Base-by-base conservation (phyloP, 2,113 vertebrate species). In the Lates calcarifer region DNA sequence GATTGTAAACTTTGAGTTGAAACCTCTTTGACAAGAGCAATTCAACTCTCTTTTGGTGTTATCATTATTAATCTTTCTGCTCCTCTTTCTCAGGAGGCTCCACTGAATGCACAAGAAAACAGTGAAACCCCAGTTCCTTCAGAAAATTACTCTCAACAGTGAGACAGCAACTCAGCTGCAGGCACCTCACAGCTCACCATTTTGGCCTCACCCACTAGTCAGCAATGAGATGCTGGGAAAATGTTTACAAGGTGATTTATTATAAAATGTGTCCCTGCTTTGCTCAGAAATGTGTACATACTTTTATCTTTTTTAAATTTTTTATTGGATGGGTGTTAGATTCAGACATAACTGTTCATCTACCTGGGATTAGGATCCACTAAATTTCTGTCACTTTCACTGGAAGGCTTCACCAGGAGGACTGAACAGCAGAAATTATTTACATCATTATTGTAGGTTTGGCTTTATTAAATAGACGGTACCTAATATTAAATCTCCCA, bases 221-320 rank as follows among this genome's bases (percentile, higher is more conserved):
- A 58, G 70, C 51, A 53, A 12, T 5, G 6, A 70, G 29, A 71
- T 45, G 17, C 67, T 80, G 74, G 26, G 26, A 39, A 83, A 65
- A 74, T 82, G 80, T 91, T 93, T 90, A 89, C 86, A 89, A 26
- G 45, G 31, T 66, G 31, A 74, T 77, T 90, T 62, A 31, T 63
- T 69, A 58, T 57, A 22, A 29, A 83, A 51, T 39, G 13, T 49
- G 43, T 35, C 26, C 24, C 39, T 28, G 56, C 56, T 57, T 37
- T 65, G n/a, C 35, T 65, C 10, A 37, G 15, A 74, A 70, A 71
- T 43, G 6, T 83, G 57, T 73, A 64, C 67, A 64, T 84, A 56
- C 56, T 64, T 68, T 71, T 51, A 65, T 47, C 7, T 77, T 73
- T 65, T 28, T 64, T 37, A 1, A 14, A 47, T 17, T 58, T 77